Evolutionary conservation across 2,888 invertebrate species (phyloP).

Genomic region (Hylaea fasciaria): DNA sequence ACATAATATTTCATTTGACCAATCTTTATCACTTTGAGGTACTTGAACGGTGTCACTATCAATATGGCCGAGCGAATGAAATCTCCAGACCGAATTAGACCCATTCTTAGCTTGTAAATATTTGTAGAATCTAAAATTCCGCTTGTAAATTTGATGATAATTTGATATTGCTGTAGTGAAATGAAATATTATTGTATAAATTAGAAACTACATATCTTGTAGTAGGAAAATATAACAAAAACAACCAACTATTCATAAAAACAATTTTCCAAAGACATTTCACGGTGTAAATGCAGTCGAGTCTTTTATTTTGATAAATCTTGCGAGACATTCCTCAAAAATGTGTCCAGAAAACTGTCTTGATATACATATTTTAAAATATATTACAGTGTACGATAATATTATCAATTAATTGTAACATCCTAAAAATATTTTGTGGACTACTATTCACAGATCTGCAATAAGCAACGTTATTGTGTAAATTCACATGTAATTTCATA

Average conservation of each 20-base stretch:
- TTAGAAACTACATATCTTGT: constrained; percentile 15
- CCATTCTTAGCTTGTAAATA: too few species aligned
- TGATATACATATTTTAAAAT: constrained; percentile 12
- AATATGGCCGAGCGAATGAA: too few species aligned
- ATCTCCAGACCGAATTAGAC: too few species aligned
- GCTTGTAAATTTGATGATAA: too few species aligned
- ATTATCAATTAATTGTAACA: constrained; percentile 37
- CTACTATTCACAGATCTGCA: constrained; percentile 5
- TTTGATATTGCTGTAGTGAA: constrained; percentile 13
- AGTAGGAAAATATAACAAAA: constrained; percentile 27
- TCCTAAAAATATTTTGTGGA: constrained; percentile 34
- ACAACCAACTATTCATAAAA: constrained; percentile 14
- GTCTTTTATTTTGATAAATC: too few species aligned
- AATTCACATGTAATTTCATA: neutral
- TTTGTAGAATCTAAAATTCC: too few species aligned
- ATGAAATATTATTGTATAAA: constrained; percentile 24
- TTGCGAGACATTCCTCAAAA: constrained; percentile 12
- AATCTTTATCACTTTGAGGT: neutral
- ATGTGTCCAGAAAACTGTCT: constrained; percentile 29
- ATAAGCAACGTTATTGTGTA: neutral
- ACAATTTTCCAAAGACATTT: constrained; percentile 27
- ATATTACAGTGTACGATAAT: constrained; percentile 29
- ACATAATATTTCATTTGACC: constrained; percentile 27
- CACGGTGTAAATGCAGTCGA: constrained; percentile 18
- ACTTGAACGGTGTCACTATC: too few species aligned